Evolutionary conservation across 53 echinoderm and acorn worm genomes (phyloP).

Genomic region (Actinopyga echinites): DNA sequence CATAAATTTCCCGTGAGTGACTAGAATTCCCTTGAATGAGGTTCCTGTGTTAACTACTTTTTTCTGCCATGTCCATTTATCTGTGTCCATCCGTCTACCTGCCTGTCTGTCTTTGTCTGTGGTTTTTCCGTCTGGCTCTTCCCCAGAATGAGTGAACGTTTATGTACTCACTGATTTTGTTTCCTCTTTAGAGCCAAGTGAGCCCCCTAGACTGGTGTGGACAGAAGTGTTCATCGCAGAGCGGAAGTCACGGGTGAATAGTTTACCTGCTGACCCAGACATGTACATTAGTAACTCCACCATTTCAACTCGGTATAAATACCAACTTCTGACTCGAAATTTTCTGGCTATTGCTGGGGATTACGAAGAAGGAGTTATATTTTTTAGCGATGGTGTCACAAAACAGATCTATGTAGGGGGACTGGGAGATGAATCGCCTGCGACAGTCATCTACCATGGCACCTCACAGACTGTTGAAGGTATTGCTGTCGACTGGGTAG

Average conservation of each 20-base stretch:
- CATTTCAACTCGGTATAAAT: constrained; percentile 63
- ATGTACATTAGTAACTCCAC: constrained; percentile 27
- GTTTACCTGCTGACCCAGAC: constrained; percentile 70
- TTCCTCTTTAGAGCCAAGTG: not conserved
- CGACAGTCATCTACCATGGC: constrained; percentile 57
- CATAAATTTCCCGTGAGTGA: too few relatives aligned
- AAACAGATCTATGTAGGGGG: constrained; percentile 77
- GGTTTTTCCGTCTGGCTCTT: too few relatives aligned
- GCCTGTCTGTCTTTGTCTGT: too few relatives aligned
- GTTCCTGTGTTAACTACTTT: too few relatives aligned
- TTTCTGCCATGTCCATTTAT: too few relatives aligned
- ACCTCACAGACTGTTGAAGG: constrained; percentile 91
- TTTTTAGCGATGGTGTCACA: constrained; percentile 76
- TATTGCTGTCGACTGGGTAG: constrained; percentile 94
- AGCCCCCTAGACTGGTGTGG: constrained; percentile 72
- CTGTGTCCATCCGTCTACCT: too few relatives aligned
- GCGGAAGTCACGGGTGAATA: constrained; percentile 67
- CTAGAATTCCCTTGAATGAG: too few relatives aligned
- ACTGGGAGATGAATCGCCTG: constrained; percentile 56
- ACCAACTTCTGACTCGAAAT: constrained; percentile 57
- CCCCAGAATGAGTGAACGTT: not conserved
- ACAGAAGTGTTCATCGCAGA: constrained; percentile 56
- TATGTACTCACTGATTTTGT: not conserved
- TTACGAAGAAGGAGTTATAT: constrained; percentile 60
- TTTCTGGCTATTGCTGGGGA: constrained; percentile 80